Evolutionary conservation across 2,888 invertebrate species (phyloP).

Genomic region (Hofmannophila pseudospretella): DNA sequence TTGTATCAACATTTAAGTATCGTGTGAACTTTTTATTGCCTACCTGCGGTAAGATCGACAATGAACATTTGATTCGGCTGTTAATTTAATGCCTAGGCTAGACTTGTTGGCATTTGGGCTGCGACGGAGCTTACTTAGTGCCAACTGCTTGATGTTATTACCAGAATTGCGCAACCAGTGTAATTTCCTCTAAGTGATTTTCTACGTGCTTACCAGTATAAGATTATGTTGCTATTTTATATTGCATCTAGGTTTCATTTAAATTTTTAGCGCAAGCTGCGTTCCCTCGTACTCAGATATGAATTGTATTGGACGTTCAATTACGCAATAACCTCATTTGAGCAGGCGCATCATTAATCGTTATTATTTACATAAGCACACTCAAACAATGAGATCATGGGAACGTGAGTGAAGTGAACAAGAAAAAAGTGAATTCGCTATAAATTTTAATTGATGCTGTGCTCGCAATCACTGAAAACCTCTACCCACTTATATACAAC

Average conservation of each 20-base stretch:
- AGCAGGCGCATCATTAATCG: conserved; percentile 30
- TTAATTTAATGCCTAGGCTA: not conserved
- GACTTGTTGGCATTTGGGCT: conserved; percentile 10
- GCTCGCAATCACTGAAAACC: not conserved
- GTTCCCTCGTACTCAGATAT: conserved; percentile 3
- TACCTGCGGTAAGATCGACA: conserved; percentile 4
- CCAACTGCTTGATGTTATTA: not conserved
- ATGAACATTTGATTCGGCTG: conserved; percentile 6
- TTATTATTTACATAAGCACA: conserved; percentile 41
- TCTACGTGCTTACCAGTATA: not conserved
- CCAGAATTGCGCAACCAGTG: conserved; percentile 4
- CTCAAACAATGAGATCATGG: conserved; percentile 34
- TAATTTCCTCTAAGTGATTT: conserved; percentile 7
- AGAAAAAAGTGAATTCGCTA: conserved; percentile 21
- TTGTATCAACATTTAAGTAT: not conserved
- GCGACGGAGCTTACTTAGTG: not conserved
- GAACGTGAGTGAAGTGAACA: conserved; percentile 21
- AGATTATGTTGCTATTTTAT: not conserved
- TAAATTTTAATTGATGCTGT: conserved; percentile 8
- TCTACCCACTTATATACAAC: not conserved
- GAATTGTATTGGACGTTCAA: conserved; percentile 10
- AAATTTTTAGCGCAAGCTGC: not conserved
- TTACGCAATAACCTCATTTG: conserved; percentile 29
- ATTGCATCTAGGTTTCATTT: not conserved
- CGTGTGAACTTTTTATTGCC: conserved; percentile 4